These are phyloP conservation scores for Microctonus hyperodae DNA, from an alignment of 2,888 invertebrate species.

Conservation along the genomic window DNA sequence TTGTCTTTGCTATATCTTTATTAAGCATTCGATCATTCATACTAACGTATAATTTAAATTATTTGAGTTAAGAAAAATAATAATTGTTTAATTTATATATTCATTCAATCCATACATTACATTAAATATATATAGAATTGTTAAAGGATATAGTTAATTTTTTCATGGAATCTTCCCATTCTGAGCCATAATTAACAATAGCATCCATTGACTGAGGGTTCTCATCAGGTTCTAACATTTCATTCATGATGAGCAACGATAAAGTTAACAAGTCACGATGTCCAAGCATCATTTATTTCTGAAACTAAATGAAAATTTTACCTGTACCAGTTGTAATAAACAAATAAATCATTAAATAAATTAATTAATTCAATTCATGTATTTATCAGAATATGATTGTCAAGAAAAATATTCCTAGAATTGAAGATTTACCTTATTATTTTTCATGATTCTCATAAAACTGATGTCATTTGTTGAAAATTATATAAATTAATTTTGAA, in stretches of 20 bases:
- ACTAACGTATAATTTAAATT: not conserved
- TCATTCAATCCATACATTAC: not conserved
- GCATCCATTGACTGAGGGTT: not conserved
- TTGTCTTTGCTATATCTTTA: constrained; percentile 4
- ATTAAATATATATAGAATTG: not conserved
- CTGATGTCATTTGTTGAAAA: too few relatives aligned
- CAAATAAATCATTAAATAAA: too few relatives aligned
- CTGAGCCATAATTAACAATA: constrained; percentile 34
- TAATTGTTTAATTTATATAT: not conserved
- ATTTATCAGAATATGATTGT: too few relatives aligned
- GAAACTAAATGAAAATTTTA: not conserved
- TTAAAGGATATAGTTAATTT: constrained; percentile 53
- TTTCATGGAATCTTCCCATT: not conserved
- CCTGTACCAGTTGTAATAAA: not conserved
- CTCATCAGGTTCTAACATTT: constrained; percentile 26
- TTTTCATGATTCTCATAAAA: too few relatives aligned
- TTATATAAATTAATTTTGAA: too few relatives aligned
- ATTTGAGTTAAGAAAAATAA: constrained; percentile 12
- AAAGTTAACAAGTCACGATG: not conserved
- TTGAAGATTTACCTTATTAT: too few relatives aligned
- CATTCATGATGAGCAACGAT: not conserved
- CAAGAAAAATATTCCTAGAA: too few relatives aligned
- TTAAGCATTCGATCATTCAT: not conserved
- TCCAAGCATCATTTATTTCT: not conserved
- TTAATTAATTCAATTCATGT: too few relatives aligned